phyloP scores from a whole-genome alignment of 1,140 invertebrate genomes.

The Pollicipes pollicipes region DNA sequence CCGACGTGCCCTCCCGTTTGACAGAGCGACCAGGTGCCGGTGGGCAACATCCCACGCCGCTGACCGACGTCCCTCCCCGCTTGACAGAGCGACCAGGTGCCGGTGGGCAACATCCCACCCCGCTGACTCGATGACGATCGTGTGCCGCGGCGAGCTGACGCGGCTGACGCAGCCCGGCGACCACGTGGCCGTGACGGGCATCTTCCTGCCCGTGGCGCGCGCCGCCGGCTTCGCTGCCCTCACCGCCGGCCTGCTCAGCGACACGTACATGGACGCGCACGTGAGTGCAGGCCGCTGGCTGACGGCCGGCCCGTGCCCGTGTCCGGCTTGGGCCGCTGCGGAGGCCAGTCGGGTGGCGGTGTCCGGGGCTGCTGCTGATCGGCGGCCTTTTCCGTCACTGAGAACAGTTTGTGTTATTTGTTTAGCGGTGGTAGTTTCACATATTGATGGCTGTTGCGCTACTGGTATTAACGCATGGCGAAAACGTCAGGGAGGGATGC shows the following conservation, averaged over 20 bases:
- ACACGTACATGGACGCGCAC: constrained; percentile 93
- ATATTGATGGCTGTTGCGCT: too few species aligned
- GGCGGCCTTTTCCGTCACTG: too few species aligned
- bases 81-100: constrained; percentile 99
- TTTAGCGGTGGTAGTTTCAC: too few species aligned
- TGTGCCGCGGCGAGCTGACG: constrained; percentile 83
- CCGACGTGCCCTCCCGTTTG: constrained; percentile 20
- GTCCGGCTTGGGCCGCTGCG: too few species aligned
- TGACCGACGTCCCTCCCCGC: too few species aligned
- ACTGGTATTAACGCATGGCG: too few species aligned
- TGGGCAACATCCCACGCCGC: constrained; percentile 93
- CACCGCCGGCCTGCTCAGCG: constrained; percentile 66
- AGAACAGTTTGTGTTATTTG: too few species aligned
- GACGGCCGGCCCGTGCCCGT: not conserved
- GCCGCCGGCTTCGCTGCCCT: constrained; percentile 61
- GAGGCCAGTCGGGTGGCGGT: too few species aligned
- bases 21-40: constrained; percentile 90
- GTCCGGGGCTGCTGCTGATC: too few species aligned
- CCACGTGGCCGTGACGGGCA: constrained; percentile 76
- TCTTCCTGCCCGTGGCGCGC: constrained; percentile 71
- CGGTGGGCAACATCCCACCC: constrained; percentile 92
- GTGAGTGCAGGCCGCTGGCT: constrained; percentile 16
- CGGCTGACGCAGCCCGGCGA: constrained; percentile 81
- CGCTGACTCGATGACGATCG: constrained; percentile 69
- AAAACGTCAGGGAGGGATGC: too few species aligned